Evolutionary conservation across 2,797 vertebrate species (phyloP).

Genomic region (Eleutherodactylus coqui): DNA sequence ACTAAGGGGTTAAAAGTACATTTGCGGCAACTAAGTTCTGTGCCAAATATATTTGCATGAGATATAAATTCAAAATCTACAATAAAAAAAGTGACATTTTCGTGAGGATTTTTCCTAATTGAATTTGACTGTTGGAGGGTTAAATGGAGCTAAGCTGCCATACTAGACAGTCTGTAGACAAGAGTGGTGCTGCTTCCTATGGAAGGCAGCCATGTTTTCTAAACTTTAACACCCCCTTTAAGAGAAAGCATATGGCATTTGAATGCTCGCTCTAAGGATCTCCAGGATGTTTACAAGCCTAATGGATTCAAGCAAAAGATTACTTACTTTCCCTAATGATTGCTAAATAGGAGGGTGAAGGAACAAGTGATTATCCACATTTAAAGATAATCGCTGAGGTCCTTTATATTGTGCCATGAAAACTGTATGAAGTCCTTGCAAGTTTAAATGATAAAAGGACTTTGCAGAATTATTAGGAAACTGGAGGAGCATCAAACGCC

Average conservation of each 20-base stretch:
- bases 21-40: no score
- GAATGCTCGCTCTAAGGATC: not conserved
- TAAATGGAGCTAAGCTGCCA: not conserved
- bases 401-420: slow-evolving; percentile 26
- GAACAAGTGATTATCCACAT: slow-evolving; percentile 27
- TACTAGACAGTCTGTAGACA: no score
- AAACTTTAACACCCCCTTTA: not conserved
- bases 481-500: slow-evolving; percentile 41
- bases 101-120: no score
- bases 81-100: no score
- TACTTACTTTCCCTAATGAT: not conserved
- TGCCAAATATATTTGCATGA: no score
- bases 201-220: not conserved
- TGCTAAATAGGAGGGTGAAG: not conserved
- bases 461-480: slow-evolving; percentile 22
- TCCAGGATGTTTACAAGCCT: not conserved
- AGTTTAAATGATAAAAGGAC: slow-evolving; percentile 32
- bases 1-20: no score
- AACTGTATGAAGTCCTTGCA: slow-evolving; percentile 30
- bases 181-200: not conserved
- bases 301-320: slow-evolving; percentile 26
- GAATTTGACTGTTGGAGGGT: no score
- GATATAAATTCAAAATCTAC: no score
- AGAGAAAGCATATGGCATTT: not conserved
- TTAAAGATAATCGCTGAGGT: slow-evolving; percentile 27